Conservation (phyloP, 2,113 vertebrate species). For the Hyla sarda region DNA sequence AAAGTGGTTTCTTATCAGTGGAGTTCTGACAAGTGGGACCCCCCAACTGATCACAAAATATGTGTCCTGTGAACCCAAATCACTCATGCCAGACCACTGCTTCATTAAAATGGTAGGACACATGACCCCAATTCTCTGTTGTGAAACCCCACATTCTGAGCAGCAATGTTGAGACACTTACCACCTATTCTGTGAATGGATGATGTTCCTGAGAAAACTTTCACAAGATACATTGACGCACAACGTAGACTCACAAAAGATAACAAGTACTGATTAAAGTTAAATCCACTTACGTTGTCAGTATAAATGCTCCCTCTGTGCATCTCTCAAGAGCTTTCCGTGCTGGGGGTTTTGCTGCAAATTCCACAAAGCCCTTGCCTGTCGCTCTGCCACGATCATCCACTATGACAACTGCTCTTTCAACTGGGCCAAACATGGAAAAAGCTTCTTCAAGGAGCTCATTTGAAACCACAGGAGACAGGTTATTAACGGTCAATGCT, state of each 20-base stretch:
- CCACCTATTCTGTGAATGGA: no score
- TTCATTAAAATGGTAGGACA: no score
- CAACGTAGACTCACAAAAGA: neutral
- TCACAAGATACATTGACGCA: neutral
- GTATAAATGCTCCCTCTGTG: conserved; percentile 90
- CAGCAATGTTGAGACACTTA: no score
- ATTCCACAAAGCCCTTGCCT: conserved; percentile 93
- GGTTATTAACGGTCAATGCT: conserved; percentile 91
- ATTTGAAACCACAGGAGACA: conserved; percentile 92
- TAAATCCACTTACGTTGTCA: conserved; percentile 88
- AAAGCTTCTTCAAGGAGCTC: conserved; percentile 97
- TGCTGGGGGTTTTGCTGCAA: conserved; percentile 91
- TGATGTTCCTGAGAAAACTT: no score
- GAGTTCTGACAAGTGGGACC: no score
- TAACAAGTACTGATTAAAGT: neutral
- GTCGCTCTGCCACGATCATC: conserved; percentile 94
- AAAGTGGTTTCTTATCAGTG: no score
- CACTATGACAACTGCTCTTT: conserved; percentile 91
- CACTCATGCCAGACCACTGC: no score
- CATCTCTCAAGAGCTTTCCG: conserved; percentile 95
- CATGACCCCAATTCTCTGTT: no score
- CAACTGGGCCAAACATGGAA: conserved; percentile 92
- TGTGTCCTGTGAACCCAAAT: no score
- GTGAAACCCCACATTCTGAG: no score
- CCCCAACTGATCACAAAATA: no score